A percentile compares a stretch with the other conserved stretches of the same genome.
Conservation (phyloP, 2,888 invertebrate genomes). For the Beris chalybata region DNA sequence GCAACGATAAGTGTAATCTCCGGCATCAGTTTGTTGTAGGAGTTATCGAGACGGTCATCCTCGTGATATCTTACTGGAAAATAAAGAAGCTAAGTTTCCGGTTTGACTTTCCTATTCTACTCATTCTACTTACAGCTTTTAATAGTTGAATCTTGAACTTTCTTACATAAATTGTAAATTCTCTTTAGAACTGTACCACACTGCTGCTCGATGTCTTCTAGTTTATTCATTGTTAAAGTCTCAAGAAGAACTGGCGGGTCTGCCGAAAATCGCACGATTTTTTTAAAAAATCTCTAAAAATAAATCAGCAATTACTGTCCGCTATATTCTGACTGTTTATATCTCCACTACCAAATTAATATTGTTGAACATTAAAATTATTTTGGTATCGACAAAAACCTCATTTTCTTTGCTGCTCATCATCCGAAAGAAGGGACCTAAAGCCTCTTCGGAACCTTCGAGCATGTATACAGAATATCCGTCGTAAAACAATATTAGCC, state of each 20-base stretch:
- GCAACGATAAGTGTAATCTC: constrained; percentile 10
- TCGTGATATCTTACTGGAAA: background rate
- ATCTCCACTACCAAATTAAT: constrained; percentile 33
- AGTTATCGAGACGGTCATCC: background rate
- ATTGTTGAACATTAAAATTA: constrained; percentile 38
- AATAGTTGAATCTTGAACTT: background rate
- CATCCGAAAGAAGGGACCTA: constrained; percentile 35
- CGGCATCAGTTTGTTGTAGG: constrained; percentile 11
- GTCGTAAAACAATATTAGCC: constrained; percentile 36
- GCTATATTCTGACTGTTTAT: background rate
- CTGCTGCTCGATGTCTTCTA: constrained; percentile 13
- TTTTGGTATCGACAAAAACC: constrained; percentile 28
- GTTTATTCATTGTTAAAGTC: constrained; percentile 2
- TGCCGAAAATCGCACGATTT: constrained; percentile 12
- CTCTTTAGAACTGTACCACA: constrained; percentile 2
- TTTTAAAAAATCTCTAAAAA: constrained; percentile 30
- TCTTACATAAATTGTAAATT: constrained; percentile 16
- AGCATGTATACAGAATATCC: constrained; percentile 38
- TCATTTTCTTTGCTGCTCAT: constrained; percentile 16
- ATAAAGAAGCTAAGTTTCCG: background rate
- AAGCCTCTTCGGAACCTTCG: constrained; percentile 38
- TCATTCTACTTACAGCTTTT: background rate
- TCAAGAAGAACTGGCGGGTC: constrained; percentile 29
- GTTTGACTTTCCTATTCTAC: background rate
- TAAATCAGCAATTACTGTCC: background rate